Conservation (phyloP, 2,797 vertebrate species). For the Manis crassicaudata region DNA sequence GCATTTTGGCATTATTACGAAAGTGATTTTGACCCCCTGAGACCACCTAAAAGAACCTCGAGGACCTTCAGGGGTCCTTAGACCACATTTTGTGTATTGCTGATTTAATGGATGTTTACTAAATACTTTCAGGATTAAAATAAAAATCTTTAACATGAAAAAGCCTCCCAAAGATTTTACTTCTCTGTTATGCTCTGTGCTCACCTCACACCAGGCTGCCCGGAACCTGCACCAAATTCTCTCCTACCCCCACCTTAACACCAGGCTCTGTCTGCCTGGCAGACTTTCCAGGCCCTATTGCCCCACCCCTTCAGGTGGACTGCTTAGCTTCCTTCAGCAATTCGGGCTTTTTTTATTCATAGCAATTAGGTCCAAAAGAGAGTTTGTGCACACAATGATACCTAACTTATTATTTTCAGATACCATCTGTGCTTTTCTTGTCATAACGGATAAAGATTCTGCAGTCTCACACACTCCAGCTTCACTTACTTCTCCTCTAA, state of each 20-base stretch:
- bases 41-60: not conserved
- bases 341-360: not conserved
- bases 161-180: not conserved
- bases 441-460: not conserved
- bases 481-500: not conserved
- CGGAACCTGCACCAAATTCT: not conserved
- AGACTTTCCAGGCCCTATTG: accelerated
- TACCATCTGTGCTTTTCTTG: conserved; percentile 32
- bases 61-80: not conserved
- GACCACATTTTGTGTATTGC: not conserved
- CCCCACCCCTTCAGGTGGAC: not conserved
- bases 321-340: not conserved
- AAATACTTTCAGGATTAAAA: not conserved
- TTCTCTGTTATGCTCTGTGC: not conserved
- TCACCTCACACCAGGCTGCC: not conserved
- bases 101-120: not conserved
- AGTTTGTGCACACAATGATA: conserved; percentile 24
- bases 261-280: not conserved
- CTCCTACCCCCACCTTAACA: accelerated
- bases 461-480: not conserved
- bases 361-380: not conserved
- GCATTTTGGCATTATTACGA: not conserved
- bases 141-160: not conserved
- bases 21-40: not conserved
- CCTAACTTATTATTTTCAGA: conserved; percentile 44